A percentile compares a stretch with the other conserved stretches of the same genome.
Evolutionary conservation across 1,140 invertebrate species (phyloP).

Genomic region (Listronotus oregonensis): DNA sequence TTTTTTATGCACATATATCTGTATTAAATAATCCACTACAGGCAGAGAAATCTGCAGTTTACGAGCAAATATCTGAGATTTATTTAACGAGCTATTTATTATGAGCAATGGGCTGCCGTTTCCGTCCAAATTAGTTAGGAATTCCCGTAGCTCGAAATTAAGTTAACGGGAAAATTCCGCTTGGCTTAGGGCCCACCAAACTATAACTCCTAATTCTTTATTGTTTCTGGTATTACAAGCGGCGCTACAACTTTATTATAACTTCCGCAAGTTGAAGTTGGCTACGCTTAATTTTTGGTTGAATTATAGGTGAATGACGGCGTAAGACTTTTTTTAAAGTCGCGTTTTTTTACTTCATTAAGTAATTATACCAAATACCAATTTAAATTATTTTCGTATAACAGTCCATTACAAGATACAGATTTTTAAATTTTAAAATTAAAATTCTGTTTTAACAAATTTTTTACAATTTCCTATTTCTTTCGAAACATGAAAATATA

Average conservation of each 20-base stretch:
- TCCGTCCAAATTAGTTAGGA: slow-evolving; percentile 20
- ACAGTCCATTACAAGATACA: no score
- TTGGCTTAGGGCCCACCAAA: slow-evolving; percentile 8
- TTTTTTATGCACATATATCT: no score
- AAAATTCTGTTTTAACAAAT: no score
- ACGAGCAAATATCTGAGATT: slow-evolving; percentile 11
- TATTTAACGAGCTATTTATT: slow-evolving; percentile 14
- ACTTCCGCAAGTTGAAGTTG: background rate
- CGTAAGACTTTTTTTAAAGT: no score
- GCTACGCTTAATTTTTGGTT: background rate
- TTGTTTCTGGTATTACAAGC: slow-evolving; percentile 13
- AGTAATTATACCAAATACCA: no score
- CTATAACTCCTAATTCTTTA: slow-evolving; percentile 23
- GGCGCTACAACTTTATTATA: slow-evolving; percentile 20
- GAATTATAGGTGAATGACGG: no score
- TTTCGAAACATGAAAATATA: no score
- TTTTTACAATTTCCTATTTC: no score
- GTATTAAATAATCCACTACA: no score
- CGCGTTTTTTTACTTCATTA: no score
- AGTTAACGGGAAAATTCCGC: slow-evolving; percentile 9
- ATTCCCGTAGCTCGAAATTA: slow-evolving; percentile 16
- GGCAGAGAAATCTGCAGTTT: slow-evolving; percentile 3
- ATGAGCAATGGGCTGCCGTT: slow-evolving; percentile 10
- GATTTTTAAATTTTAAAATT: no score
- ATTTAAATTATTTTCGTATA: no score